phyloP scores from a whole-genome alignment of 2,797 vertebrate genomes.

The Limosa lapponica region DNA sequence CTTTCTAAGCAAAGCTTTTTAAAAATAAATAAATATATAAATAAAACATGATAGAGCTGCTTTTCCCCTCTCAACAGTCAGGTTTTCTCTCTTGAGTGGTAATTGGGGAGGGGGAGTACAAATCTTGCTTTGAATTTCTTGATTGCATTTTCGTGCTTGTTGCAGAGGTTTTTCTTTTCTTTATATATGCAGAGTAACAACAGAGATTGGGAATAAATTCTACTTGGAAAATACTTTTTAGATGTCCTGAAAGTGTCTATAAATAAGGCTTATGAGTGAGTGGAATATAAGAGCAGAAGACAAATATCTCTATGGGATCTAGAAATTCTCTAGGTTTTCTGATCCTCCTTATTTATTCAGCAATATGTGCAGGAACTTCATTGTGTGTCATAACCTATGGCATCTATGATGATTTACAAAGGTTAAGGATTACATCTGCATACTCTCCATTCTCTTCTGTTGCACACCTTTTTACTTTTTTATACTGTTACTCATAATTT shows the following conservation, averaged over 20 bases:
- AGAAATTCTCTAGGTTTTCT: background rate
- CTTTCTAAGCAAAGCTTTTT: conserved; percentile 64
- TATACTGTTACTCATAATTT: background rate
- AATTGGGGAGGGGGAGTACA: conserved; percentile 36
- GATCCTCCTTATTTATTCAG: background rate
- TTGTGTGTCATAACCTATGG: background rate
- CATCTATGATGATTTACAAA: background rate
- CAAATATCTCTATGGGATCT: background rate
- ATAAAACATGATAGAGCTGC: conserved; percentile 65
- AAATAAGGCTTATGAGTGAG: background rate
- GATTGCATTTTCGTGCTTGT: background rate
- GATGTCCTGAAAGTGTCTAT: background rate
- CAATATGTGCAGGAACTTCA: background rate
- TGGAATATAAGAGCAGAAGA: background rate
- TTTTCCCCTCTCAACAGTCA: conserved; percentile 63
- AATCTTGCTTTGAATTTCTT: conserved; percentile 56
- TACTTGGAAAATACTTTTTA: conserved; percentile 1
- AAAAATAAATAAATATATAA: conserved; percentile 74
- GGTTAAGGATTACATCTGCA: background rate
- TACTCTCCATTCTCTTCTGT: fast-evolving
- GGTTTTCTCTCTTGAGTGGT: conserved; percentile 54
- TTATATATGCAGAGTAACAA: background rate
- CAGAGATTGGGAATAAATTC: background rate
- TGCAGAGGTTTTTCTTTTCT: background rate
- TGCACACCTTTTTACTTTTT: background rate